Evolutionary conservation across 2,797 vertebrate species (phyloP).

Genomic region (Emys orbicularis): DNA sequence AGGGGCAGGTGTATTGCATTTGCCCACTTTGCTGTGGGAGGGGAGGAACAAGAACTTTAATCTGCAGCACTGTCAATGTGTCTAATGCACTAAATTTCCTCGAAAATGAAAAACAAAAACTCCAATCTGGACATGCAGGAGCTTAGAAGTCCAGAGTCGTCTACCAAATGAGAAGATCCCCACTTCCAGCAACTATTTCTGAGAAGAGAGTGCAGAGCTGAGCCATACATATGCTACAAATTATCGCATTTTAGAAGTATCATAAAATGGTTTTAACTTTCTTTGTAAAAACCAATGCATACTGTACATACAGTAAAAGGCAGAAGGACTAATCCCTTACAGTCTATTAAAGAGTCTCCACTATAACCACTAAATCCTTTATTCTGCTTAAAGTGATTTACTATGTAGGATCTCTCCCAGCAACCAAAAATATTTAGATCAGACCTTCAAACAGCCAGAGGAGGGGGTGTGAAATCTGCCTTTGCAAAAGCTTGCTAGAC

Average conservation of each 20-base stretch:
- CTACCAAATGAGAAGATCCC: not conserved
- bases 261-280: conserved; percentile 7
- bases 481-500: not conserved
- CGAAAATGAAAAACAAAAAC: not conserved
- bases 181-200: not conserved
- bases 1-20: not conserved
- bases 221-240: conserved; percentile 35
- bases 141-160: not conserved
- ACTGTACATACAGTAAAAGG: conserved; percentile 1
- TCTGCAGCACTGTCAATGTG: conserved; percentile 1
- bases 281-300: not conserved
- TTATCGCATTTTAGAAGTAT: conserved; percentile 5
- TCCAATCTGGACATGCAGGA: not conserved
- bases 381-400: conserved; percentile 49
- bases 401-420: conserved; percentile 73
- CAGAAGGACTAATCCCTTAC: conserved; percentile 1
- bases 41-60: not conserved
- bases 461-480: not conserved
- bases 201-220: not conserved
- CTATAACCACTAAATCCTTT: conserved; percentile 42
- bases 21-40: not conserved
- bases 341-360: conserved; percentile 45
- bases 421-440: conserved; percentile 75
- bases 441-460: conserved; percentile 41
- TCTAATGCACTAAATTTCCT: conserved; percentile 12